Evolutionary conservation across 2,888 invertebrate species (phyloP).

Genomic region (Macrophya alboannulata): DNA sequence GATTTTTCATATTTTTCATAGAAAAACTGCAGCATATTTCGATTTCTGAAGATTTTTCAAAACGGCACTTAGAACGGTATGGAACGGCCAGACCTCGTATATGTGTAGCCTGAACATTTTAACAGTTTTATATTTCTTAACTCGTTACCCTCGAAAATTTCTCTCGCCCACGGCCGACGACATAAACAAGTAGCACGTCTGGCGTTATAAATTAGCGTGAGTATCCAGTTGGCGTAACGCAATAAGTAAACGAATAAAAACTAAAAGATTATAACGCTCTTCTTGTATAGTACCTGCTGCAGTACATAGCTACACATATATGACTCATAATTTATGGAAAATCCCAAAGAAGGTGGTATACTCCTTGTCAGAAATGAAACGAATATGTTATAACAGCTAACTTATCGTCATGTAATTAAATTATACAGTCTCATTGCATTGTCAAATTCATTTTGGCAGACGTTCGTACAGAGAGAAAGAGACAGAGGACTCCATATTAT

Average conservation of each 20-base stretch:
- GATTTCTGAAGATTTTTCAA: too few species aligned
- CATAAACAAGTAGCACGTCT: slow-evolving; percentile 48
- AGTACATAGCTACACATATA: background rate
- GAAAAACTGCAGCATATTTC: too few species aligned
- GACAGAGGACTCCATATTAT: background rate
- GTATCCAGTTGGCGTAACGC: slow-evolving; percentile 44
- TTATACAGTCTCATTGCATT: background rate
- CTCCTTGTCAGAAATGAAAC: background rate
- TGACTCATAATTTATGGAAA: slow-evolving; percentile 14
- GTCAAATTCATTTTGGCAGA: background rate
- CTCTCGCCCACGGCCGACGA: slow-evolving; percentile 33
- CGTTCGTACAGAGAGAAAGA: background rate
- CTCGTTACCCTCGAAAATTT: slow-evolving; percentile 40
- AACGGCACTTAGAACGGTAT: too few species aligned
- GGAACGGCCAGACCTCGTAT: too few species aligned
- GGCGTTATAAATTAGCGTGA: slow-evolving; percentile 51
- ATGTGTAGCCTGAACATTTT: background rate
- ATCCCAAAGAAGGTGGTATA: background rate
- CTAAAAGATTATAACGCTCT: background rate
- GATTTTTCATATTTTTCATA: too few species aligned
- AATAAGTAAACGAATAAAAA: slow-evolving; percentile 38
- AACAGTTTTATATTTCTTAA: slow-evolving; percentile 19
- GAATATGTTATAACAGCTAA: too few species aligned
- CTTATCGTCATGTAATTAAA: background rate
- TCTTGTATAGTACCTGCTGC: background rate